phyloP scores from a whole-genome alignment of 1,140 invertebrate species.

The Tigriopus japonicus region DNA sequence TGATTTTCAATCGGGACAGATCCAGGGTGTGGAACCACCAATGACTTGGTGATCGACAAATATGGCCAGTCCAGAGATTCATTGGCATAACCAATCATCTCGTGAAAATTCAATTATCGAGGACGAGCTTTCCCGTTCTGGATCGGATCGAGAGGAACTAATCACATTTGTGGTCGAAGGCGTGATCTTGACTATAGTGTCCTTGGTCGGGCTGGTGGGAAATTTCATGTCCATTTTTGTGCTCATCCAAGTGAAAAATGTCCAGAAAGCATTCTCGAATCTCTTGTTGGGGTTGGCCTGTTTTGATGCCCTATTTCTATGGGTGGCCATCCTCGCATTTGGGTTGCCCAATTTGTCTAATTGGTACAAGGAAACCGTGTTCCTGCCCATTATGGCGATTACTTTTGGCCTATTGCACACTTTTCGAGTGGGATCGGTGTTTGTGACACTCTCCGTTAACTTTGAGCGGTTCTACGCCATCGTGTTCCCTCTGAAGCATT shows the following conservation, averaged over 20 bases:
- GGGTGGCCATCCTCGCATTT: not conserved
- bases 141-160: no score
- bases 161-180: not conserved
- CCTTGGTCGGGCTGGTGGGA: not conserved
- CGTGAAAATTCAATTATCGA: no score
- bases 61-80: no score
- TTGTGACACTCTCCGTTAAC: constrained; percentile 1
- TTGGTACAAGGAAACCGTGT: not conserved
- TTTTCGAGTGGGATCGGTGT: not conserved
- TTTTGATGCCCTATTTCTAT: not conserved
- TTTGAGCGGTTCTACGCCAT: constrained; percentile 8
- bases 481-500: constrained; percentile 2
- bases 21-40: no score
- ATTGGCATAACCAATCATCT: no score
- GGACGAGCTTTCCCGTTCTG: no score
- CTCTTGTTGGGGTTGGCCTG: not conserved
- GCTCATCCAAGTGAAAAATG: not conserved
- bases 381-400: constrained; percentile 1
- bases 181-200: not conserved
- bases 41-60: no score
- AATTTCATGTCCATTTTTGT: not conserved
- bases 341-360: not conserved
- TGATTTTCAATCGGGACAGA: no score
- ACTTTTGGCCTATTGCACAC: not conserved
- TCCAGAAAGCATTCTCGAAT: not conserved